Percentiles rank a stretch among this genome's conserved stretches.
phyloP scores from a whole-genome alignment of 1,140 invertebrate species.

The Pogonognathellus flavescens region DNA sequence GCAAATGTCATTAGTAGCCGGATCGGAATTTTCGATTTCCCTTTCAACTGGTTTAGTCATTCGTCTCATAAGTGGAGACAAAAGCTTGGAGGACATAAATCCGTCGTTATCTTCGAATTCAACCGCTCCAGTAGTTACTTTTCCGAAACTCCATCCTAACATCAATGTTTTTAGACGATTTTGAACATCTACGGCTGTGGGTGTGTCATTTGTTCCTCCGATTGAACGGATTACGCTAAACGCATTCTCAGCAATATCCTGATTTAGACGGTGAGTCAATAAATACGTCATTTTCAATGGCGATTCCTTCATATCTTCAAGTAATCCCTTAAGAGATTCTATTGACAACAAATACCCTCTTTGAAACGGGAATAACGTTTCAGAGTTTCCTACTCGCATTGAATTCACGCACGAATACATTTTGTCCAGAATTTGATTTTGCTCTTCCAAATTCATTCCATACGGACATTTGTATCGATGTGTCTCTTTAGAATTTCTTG shows the following conservation, averaged over 20 bases:
- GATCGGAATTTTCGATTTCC: too few species aligned
- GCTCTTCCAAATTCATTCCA: not conserved
- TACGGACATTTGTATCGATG: not conserved
- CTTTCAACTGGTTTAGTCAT: too few species aligned
- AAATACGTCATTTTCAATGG: not conserved
- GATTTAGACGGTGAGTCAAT: not conserved
- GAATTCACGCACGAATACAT: not conserved
- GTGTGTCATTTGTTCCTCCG: not conserved
- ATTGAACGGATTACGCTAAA: not conserved
- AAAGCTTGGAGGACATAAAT: too few species aligned
- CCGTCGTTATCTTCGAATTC: too few species aligned
- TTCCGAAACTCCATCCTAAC: not conserved
- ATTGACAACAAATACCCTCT: not conserved
- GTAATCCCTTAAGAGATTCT: not conserved
- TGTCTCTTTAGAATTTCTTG: not conserved
- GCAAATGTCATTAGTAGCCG: too few species aligned
- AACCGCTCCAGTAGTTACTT: too few species aligned
- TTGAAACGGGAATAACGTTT: not conserved
- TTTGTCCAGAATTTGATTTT: not conserved
- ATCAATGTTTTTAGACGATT: not conserved
- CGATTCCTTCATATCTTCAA: not conserved
- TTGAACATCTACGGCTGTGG: not conserved
- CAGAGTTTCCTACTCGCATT: not conserved
- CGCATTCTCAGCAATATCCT: not conserved
- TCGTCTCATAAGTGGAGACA: too few species aligned